Evolutionary conservation across 2,888 invertebrate genomes (phyloP), one percentile per base, ranked within the genome.

Genomic region (Campoplex nolae): DNA sequence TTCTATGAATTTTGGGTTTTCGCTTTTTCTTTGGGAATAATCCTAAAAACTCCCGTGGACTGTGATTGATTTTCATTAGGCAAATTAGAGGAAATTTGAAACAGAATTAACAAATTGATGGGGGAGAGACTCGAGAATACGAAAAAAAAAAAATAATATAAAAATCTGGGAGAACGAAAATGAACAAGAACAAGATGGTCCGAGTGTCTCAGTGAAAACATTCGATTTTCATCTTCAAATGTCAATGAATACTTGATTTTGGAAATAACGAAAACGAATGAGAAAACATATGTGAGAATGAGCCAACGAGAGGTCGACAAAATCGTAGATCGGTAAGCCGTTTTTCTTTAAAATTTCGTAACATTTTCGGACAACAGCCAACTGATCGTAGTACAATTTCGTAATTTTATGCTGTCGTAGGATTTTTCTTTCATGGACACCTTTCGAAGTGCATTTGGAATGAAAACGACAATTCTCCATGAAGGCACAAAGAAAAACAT

Each of bases 111-210:
- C 8, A 62, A 70, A 54, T 28, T 13, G 35, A 56, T 18, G 18
- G 18, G 18, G 18, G 54, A 76, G 62, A 35, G 28, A 51, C 23
- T 45, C 35, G 42, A 78, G 45, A n/a, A 48, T 67, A 56, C 28
- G 38, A 54, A 42, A 68, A 48, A 42, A 68, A 48, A 67, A 70
- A 18, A 45, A n/a, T 45, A 42, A 8, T 42, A 42, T 38, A 42
- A 42, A 45, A 28, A 38, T 73, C 65, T 56, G 56, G 70, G 78
- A 83, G 38, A 78, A 70, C 18, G 56, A 70, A 84, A 75, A 81
- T 73, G 18, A 62, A 93, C 90, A 92, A 93, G 93, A 93, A 93
- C 93, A 93, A 93, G 93, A 93, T 90, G 92, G 92, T 90, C 88
- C 91, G 87, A 89, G 83, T 85, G 87, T 76, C 85, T 88, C 70